Evolutionary conservation across 2,113 vertebrate species (phyloP), one percentile per base, ranked within the genome.

Genomic region (Protobothrops flavoviridis): DNA sequence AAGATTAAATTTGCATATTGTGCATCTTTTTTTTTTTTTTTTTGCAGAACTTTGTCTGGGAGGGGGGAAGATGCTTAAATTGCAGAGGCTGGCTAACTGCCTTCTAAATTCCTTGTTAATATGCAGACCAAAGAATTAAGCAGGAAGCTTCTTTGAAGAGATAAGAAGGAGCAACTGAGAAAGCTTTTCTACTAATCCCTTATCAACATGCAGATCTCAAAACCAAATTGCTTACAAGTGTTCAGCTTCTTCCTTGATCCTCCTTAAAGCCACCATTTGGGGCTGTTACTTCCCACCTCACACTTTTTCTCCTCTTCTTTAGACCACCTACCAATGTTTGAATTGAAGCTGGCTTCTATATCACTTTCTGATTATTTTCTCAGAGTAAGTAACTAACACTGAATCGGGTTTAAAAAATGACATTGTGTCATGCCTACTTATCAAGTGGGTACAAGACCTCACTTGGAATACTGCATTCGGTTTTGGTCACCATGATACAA

Each of bases 361-460:
- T 95, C 95, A 94, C 91, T 24, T 92, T 55, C 0, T 1, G 92
- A 90, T 87, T 89, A 94, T 96, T 92, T 92, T 93, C 23, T 90
- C 92, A 86, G 94, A 95, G 95, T 94, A 95, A 95, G 94, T 45
- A 95, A 94, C 92, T 89, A 91, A 95, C 52, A 10, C 55, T 56
- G 3, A 93, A 57, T 91, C 43, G 33, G 91, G 94, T 94, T 93
- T 94, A 88, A 23, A 23, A 39, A 91, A 88, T 61, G 94, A 94
- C 94, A 89, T 81, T 48, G 69, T 33, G 90, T 24, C 94, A 57
- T 2, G 43, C 91, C 92, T 89, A 1, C 95, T 90, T 93, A 74
- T 94, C 91, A 92, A 56, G 48, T 92, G 93, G 93, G 95, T 94
- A 92, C 45, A 50, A 50, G 48, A 50, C 8, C 48, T 9, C 48